phyloP scores from a whole-genome alignment of 1,140 invertebrate genomes.

The Drosophila parabipectinata region DNA sequence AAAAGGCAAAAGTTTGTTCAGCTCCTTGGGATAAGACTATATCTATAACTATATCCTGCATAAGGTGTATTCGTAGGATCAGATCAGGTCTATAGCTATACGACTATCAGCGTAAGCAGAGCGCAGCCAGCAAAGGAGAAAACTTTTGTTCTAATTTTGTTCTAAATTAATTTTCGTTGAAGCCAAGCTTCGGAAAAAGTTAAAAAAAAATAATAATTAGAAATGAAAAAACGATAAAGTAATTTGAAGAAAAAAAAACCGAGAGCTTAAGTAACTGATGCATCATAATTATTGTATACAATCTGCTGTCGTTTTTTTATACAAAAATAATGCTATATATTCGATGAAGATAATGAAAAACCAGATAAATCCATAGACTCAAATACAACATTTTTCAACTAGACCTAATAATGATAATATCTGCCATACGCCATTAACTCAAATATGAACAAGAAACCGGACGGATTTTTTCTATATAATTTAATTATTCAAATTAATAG shows the following conservation, averaged over 20 bases:
- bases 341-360: neutral
- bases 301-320: slow-evolving; percentile 45
- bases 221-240: slow-evolving; percentile 35
- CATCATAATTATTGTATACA: slow-evolving; percentile 55
- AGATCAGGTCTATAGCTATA: slow-evolving; percentile 17
- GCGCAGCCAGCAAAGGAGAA: neutral
- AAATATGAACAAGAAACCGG: slow-evolving; percentile 64
- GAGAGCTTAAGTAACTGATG: slow-evolving; percentile 67
- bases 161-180: slow-evolving; percentile 68
- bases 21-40: slow-evolving; percentile 6
- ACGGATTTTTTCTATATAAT: slow-evolving; percentile 40
- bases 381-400: slow-evolving; percentile 26
- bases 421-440: slow-evolving; percentile 63
- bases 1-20: slow-evolving; percentile 53
- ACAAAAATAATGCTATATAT: slow-evolving; percentile 26
- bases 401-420: slow-evolving; percentile 20
- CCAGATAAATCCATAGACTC: slow-evolving; percentile 26
- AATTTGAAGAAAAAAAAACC: slow-evolving; percentile 51
- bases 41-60: slow-evolving; percentile 1
- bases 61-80: no score
- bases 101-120: slow-evolving; percentile 3
- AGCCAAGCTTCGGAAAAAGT: slow-evolving; percentile 62
- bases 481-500: slow-evolving; percentile 26
- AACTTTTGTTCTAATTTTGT: slow-evolving; percentile 34
- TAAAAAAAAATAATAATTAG: slow-evolving; percentile 3